These are phyloP conservation scores for Numida meleagris DNA, from an alignment of 2,113 vertebrate genomes.

Conservation along the genomic window DNA sequence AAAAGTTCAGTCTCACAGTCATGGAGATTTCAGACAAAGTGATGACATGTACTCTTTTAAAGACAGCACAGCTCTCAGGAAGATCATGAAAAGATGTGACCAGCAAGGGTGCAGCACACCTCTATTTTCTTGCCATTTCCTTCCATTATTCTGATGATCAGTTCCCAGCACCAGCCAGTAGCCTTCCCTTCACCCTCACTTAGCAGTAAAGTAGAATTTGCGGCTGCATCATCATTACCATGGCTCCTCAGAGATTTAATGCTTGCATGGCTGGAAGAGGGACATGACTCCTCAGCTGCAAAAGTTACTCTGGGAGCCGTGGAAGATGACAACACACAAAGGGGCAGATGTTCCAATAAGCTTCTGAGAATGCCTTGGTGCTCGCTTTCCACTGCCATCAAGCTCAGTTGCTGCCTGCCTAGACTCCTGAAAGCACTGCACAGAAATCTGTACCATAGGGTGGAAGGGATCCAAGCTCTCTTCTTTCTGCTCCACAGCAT, in stretches of 20 bases:
- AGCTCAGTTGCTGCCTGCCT: neutral
- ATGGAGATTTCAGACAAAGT: neutral
- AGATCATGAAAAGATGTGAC: neutral
- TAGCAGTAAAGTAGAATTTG: neutral
- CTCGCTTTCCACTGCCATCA: neutral
- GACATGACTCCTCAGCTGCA: neutral
- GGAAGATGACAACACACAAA: neutral
- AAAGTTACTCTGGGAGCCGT: neutral
- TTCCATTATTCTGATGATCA: neutral
- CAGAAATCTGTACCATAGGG: neutral
- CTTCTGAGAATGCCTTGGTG: neutral
- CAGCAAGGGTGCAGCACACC: neutral
- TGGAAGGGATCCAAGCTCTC: neutral
- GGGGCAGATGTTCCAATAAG: neutral
- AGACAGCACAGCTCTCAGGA: neutral
- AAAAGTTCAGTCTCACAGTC: neutral
- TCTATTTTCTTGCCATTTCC: neutral
- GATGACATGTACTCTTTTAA: neutral
- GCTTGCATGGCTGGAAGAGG: neutral
- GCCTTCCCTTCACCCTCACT: neutral
- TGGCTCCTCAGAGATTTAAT: rapidly evolving
- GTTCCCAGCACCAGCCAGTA: neutral
- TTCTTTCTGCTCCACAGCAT: neutral
- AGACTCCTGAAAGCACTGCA: neutral
- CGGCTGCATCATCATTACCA: neutral